Conservation (phyloP, 2,113 vertebrate genomes). For the Theristicus caerulescens region DNA sequence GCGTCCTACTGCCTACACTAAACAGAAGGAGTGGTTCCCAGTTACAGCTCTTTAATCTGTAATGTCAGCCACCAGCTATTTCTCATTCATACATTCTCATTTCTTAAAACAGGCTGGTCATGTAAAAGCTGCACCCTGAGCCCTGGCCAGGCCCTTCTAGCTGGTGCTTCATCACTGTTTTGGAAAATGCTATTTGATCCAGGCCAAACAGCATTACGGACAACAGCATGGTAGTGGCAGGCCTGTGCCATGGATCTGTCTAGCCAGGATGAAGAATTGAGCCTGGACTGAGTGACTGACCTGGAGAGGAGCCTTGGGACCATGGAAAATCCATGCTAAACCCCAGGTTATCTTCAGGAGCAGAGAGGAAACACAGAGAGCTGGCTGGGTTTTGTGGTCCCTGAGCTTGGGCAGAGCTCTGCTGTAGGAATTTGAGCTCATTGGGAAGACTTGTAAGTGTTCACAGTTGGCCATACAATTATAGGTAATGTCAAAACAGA, state of each 20-base stretch:
- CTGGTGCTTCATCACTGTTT: not conserved
- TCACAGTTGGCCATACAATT: not conserved
- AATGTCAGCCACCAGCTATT: not conserved
- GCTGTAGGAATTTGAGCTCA: not conserved
- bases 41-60: not conserved
- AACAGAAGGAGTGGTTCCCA: not conserved
- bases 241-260: not conserved
- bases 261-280: not conserved
- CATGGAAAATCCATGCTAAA: not conserved
- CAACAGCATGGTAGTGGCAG: not conserved
- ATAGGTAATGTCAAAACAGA: not conserved
- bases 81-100: not conserved
- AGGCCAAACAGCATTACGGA: not conserved
- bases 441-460: not conserved
- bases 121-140: not conserved
- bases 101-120: not conserved
- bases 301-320: not conserved
- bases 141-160: not conserved
- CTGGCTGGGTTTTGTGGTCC: not conserved
- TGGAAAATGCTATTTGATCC: not conserved
- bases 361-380: not conserved
- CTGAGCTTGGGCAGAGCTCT: not conserved
- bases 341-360: not conserved
- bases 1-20: not conserved
- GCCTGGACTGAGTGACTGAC: not conserved